Evolutionary conservation across 2,888 invertebrate genomes (phyloP), one percentile per base, ranked within the genome.

Genomic region (Pandemis heparana): DNA sequence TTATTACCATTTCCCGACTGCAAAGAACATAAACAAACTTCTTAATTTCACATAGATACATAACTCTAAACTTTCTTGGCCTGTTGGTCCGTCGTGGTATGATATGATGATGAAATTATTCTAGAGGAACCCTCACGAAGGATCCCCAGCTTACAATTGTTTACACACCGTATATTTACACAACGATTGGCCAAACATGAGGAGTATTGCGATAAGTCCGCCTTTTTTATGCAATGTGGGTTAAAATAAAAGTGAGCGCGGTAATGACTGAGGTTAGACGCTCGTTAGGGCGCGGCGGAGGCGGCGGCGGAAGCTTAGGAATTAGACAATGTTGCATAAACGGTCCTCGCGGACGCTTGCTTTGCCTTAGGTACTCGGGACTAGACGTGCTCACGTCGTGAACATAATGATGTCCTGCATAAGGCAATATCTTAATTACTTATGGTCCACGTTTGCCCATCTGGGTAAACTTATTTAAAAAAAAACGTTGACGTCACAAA

Each of bases 171-270:
- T 63, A 51, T 51, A 60, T 70, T 74, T 74, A 70, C 74, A 65
- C 69, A 74, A 74, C 70, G 61, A 60, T 64, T 70, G 74, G 64
- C 64, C 65, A 65, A 65, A 64, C 63, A 64, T 60, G 68, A 51
- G 62, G 12, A 16, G 56, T 53, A 60, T 46, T 72, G 72, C 71
- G 59, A 16, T 69, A 67, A 66, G 51, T 43, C 66, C 53, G 53
- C 51, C 39, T 69, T 60, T 51, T 70, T 68, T 70, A 69, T 64
- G 74, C 74, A 74, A 70, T 53, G 60, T 65, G 38, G 72, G 68
- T 14, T 65, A 53, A 74, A 69, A 65, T 43, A 72, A 72, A 53
- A 69, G 68, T 68, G 62, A 64, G 53, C 60, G 60, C 69, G 39
- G 64, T 72, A 65, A 65, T 70, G 43, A 73, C 65, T 38, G 41